A percentile compares a stretch with the other conserved stretches of the same genome.
Conservation (phyloP, 2,113 vertebrate genomes). For the Passer domesticus region DNA sequence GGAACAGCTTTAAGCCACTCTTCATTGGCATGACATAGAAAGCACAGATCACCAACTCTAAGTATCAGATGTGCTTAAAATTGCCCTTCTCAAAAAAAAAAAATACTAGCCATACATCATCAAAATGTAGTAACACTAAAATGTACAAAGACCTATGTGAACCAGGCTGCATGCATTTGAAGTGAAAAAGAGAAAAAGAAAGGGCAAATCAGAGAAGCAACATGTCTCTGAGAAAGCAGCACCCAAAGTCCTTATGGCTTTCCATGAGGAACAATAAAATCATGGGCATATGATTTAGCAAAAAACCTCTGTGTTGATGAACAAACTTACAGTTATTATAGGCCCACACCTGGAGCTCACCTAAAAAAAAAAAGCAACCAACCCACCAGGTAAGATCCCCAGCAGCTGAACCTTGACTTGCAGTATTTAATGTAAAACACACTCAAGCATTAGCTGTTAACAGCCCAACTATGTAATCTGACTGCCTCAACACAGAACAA, state of each 20-base stretch:
- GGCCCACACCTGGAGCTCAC: background rate
- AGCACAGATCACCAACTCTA: background rate
- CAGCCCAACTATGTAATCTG: background rate
- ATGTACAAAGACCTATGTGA: background rate
- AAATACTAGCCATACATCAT: background rate
- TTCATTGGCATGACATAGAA: background rate
- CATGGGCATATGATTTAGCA: background rate
- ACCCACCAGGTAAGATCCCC: background rate
- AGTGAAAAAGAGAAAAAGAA: background rate
- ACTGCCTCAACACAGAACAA: background rate
- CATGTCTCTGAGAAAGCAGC: background rate
- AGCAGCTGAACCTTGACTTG: background rate
- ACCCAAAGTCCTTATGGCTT: background rate
- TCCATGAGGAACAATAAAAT: background rate
- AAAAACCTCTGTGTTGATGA: background rate
- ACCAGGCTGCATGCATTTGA: background rate
- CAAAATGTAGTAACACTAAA: background rate
- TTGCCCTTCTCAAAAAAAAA: background rate
- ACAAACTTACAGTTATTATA: background rate
- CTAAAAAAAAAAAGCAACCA: background rate
- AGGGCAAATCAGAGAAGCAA: background rate
- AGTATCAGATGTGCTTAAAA: background rate
- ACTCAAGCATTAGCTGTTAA: background rate
- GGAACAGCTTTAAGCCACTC: background rate
- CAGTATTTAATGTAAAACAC: background rate